Conservation (phyloP, 2,888 invertebrate genomes). For the Autographa gamma region DNA sequence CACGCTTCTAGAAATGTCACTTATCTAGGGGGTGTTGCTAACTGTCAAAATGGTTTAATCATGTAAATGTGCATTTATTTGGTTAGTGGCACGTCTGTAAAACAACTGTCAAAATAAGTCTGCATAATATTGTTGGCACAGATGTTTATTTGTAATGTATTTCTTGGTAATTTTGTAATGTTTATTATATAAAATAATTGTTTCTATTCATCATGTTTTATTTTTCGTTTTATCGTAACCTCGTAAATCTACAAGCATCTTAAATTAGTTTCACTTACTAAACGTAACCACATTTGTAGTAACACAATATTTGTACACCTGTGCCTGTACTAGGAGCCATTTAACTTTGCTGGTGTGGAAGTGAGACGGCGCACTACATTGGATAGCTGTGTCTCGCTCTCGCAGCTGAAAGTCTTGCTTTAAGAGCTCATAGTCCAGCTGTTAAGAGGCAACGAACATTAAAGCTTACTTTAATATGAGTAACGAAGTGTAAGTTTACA, state of each 20-base stretch:
- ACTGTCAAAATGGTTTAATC: background rate
- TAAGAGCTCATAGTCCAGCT: no score
- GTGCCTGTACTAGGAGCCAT: no score
- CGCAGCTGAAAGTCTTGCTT: no score
- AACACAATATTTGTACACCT: background rate
- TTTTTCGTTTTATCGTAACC: background rate
- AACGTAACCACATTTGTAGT: background rate
- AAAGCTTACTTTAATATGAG: background rate
- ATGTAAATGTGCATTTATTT: conserved; percentile 9
- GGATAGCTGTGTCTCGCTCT: no score
- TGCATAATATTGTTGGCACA: conserved; percentile 2
- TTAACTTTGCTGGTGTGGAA: no score
- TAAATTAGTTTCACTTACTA: background rate
- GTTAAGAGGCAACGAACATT: background rate
- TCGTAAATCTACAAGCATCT: background rate
- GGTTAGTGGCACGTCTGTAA: background rate
- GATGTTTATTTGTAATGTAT: background rate
- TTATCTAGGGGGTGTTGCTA: background rate
- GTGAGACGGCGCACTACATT: no score
- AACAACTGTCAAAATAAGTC: conserved; percentile 23
- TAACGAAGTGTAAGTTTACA: background rate
- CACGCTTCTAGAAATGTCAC: no score
- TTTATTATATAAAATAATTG: background rate
- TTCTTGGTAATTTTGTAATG: background rate
- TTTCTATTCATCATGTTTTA: no score